Evolutionary conservation across 2,113 vertebrate species (phyloP), one percentile per base, ranked within the genome.

Genomic region (Cebidichthys violaceus): DNA sequence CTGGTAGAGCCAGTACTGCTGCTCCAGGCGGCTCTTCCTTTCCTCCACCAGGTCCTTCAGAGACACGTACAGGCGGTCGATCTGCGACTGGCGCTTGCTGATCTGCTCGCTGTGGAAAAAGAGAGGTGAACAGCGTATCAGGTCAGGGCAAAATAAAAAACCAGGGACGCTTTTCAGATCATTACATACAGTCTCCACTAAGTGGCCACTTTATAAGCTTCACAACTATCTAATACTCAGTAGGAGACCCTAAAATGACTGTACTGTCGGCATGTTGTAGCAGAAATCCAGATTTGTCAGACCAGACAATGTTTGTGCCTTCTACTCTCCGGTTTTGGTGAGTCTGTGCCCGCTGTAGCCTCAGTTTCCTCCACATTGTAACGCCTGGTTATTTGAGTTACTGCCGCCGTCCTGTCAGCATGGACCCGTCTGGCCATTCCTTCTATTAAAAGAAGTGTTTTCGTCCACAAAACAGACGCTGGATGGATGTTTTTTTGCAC

Each of bases 1-100:
- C 95, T 99, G 97, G 92, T 96, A 98, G 27, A 99, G 96, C 98
- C 98, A 99, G 86, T 98, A 99, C 85, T 99, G 97, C 93, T 99
- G 97, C 92, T 99, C 98, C 90, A 99, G 89, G 5, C 95, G 90
- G 72, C 94, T 96, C 92, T 98, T 96, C 72, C 96, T 93, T 39
- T 99, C 97, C 87, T 99, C 97, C 20, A 96, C 96, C 94, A 99
- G 95, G 82, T 98, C 98, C 95, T 99, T 99, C 94, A 99, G 96
- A 0, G 97, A 97, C 92, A 99, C 97, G 52, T 99, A 99, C 37
- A 99, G 94, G 14, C 98, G 97, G 95, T 99, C 97, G 79, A 99
- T 97, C 95, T 97, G 97, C 1, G 97, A 98, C 95, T 99, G 97
- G 3, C 97, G 95, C 87, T 96, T 96, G 93, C 97, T 99, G 93